Conservation (phyloP, 1,140 invertebrate species). For the Lithobius niger region DNA sequence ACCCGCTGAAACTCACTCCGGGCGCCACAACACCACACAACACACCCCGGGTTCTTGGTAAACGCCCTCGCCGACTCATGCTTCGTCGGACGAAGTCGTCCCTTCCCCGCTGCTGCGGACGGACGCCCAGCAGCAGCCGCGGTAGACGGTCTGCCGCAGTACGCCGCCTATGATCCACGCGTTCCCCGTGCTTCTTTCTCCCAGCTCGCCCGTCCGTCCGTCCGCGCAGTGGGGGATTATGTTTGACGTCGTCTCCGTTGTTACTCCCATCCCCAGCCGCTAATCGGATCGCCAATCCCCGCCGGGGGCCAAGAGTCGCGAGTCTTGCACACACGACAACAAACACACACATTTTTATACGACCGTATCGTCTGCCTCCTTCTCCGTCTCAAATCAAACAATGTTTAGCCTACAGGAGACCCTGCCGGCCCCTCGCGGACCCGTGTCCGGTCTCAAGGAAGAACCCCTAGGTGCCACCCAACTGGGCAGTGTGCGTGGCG, state of each 20-base stretch:
- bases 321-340: too few species aligned
- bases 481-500: constrained; percentile 41
- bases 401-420: constrained; percentile 57
- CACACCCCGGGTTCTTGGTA: background rate
- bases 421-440: constrained; percentile 56
- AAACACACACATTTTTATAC: constrained; percentile 23
- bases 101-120: background rate
- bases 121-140: background rate
- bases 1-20: too few species aligned
- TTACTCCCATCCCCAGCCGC: background rate
- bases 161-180: background rate
- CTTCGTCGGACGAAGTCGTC: background rate
- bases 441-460: constrained; percentile 63
- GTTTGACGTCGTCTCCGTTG: too few species aligned
- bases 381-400: constrained; percentile 33
- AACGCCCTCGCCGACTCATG: background rate
- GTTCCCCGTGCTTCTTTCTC: too few species aligned
- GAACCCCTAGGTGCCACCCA: constrained; percentile 45
- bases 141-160: background rate
- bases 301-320: constrained; percentile 4
- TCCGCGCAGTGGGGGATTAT: background rate
- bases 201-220: too few species aligned
- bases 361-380: too few species aligned
- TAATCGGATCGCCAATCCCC: background rate
- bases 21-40: too few species aligned